phyloP scores from a whole-genome alignment of 2,797 vertebrate species.

The Calcarius lapponicus region DNA sequence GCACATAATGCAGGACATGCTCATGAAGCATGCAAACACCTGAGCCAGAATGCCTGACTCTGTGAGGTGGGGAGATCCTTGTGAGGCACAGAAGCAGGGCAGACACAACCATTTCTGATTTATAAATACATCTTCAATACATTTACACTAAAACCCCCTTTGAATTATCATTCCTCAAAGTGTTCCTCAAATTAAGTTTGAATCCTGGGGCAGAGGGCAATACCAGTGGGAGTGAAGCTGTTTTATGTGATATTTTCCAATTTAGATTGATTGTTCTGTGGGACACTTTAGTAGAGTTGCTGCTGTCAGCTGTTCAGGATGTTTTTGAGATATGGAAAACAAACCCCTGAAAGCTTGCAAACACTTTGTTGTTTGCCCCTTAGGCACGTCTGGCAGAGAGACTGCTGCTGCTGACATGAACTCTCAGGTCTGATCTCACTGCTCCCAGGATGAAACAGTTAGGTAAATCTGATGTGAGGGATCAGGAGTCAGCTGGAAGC shows the following conservation, averaged over 20 bases:
- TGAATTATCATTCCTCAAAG: conserved; percentile 7
- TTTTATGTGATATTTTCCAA: conserved; percentile 25
- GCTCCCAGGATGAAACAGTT: conserved; percentile 63
- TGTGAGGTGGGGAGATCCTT: neutral
- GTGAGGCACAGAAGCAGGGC: neutral
- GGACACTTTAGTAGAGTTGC: conserved; percentile 20
- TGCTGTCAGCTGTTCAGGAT: conserved; percentile 43
- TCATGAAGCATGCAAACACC: neutral
- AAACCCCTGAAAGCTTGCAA: conserved; percentile 36
- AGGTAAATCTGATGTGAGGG: conserved; percentile 51
- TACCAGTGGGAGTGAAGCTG: neutral
- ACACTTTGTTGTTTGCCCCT: conserved; percentile 57
- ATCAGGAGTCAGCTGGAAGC: conserved; percentile 37
- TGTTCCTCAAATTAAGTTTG: conserved; percentile 1
- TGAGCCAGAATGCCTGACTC: neutral
- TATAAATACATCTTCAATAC: neutral
- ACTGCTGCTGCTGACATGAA: conserved; percentile 22
- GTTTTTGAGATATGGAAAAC: conserved; percentile 57
- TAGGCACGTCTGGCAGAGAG: conserved; percentile 43
- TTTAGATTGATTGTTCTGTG: conserved; percentile 33
- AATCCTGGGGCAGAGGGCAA: conserved; percentile 8
- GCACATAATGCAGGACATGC: accelerated
- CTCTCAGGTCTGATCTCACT: conserved; percentile 33
- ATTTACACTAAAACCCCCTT: neutral
- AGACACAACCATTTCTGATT: neutral